Percentiles rank a stretch among this genome's conserved stretches.
phyloP scores from a whole-genome alignment of 2,888 invertebrate genomes.

The Conus canariensis region DNA sequence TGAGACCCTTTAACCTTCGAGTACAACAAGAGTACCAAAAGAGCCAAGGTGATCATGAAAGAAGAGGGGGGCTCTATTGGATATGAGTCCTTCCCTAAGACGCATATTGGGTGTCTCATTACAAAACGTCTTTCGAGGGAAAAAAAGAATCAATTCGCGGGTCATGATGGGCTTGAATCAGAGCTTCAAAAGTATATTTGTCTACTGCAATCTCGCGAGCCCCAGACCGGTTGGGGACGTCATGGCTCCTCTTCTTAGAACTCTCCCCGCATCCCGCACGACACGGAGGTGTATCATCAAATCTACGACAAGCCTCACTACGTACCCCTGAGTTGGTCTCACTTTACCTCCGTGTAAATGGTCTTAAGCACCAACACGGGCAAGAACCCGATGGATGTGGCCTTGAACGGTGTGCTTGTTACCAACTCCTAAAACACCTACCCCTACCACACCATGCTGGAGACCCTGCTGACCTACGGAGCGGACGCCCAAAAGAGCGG shows the following conservation, averaged over 20 bases:
- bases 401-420: background rate
- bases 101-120: background rate
- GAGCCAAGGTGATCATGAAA: background rate
- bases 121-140: background rate
- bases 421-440: background rate
- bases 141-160: background rate
- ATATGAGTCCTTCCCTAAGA: background rate
- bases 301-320: background rate
- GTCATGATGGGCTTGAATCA: background rate
- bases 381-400: background rate
- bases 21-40: background rate
- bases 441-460: background rate
- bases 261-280: background rate
- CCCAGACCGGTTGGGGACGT: background rate
- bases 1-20: background rate
- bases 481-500: background rate
- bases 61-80: background rate
- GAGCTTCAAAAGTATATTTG: background rate
- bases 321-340: too few species aligned
- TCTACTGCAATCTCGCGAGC: background rate
- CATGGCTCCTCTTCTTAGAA: background rate
- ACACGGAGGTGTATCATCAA: background rate
- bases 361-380: too few species aligned
- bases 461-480: background rate
- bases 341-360: too few species aligned